Conservation (phyloP, 2,797 vertebrate species). For the Phataginus tricuspis region DNA sequence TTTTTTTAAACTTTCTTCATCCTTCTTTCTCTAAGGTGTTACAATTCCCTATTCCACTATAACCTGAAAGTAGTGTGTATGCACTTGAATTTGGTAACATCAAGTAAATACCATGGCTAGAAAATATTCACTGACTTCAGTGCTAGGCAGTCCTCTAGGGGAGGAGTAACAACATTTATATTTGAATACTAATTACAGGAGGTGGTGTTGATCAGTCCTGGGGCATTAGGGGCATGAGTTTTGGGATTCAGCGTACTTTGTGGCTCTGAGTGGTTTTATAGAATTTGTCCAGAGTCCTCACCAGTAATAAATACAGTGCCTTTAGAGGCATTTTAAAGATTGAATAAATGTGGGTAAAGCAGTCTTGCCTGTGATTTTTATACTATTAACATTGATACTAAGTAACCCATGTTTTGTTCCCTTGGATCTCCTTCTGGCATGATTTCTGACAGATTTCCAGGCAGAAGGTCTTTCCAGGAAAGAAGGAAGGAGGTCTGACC, state of each 20-base stretch:
- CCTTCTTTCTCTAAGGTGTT: not conserved
- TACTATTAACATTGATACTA: not conserved
- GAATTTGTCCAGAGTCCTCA: not conserved
- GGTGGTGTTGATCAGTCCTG: not conserved
- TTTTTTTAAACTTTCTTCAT: constrained; percentile 38
- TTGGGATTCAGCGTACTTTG: not conserved
- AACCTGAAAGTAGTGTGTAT: not conserved
- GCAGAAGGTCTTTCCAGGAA: not conserved
- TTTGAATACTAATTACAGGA: not conserved
- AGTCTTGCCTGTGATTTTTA: not conserved
- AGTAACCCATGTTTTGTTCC: not conserved
- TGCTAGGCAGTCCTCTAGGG: not conserved
- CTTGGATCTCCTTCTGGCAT: not conserved
- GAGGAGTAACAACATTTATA: not conserved
- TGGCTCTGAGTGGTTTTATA: not conserved
- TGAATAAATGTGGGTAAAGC: not conserved
- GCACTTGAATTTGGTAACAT: not conserved
- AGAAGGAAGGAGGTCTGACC: not conserved
- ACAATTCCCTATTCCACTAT: not conserved
- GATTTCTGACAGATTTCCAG: not conserved
- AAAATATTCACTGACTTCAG: not conserved
- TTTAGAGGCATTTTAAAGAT: not conserved
- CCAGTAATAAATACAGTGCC: not conserved
- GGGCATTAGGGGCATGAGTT: not conserved
- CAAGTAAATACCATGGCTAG: not conserved